Evolutionary conservation across 2,888 invertebrate species (phyloP), one percentile per base, ranked within the genome.

Genomic region (Morpho achilles): DNA sequence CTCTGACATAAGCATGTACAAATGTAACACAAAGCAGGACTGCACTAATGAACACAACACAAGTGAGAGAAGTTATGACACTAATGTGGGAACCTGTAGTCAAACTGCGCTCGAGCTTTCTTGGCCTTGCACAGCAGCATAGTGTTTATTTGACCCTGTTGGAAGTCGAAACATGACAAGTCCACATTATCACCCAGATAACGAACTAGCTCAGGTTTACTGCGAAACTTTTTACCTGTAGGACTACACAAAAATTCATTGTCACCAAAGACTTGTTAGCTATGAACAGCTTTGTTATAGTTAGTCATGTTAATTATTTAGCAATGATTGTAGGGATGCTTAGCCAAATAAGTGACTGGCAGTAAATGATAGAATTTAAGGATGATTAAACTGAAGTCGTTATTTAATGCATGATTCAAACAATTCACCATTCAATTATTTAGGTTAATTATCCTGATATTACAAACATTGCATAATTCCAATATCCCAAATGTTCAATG

Each of bases 91-190:
- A 91, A 93, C 93, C 93, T 93, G 92, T 93, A 94, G 79, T 94
- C 94, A 88, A 93, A 93, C 77, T 93, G 93, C 77, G 93, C 92
- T 77, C 92, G 92, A 78, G 92, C 93, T 83, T 93, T 92, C 91
- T 93, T 94, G 92, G 92, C 93, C 91, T 94, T 94, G 83, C 94
- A 92, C 79, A 94, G 91, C 76, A 94, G 90, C 82, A 93, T 91
- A 73, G 92, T 92, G 87, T 94, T 94, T 80, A 95, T 93, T 89
- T 95, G 95, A 75, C 96, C 96, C 75, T 94, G 93, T 77, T 94
- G 94, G 85, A 94, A 96, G 92, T 96, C 96, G 91, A 96, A 96
- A 78, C 94, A 93, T 72, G 95, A 93, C 73, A 96, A 92, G 91
- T 96, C 96, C 87, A 95, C 92, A 76, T 93, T 91, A 83, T 95